Evolutionary conservation across 2,113 vertebrate species (phyloP).

Genomic region (Python bivittatus): DNA sequence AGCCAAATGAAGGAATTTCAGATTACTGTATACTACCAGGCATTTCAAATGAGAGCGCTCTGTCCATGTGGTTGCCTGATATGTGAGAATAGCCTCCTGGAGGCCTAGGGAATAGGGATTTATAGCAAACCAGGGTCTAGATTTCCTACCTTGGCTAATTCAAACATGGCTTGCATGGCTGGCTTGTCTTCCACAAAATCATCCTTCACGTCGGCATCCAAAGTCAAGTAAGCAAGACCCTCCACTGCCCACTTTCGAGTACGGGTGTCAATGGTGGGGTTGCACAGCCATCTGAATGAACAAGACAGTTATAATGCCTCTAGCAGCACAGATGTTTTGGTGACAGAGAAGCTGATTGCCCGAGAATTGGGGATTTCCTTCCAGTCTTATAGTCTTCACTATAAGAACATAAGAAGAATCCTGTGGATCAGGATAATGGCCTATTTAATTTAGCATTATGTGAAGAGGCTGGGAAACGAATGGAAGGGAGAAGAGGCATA

Average conservation of each 20-base stretch:
- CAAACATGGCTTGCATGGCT: constrained; percentile 95
- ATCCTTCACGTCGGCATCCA: constrained; percentile 97
- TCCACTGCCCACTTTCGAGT: constrained; percentile 96
- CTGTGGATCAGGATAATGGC: not conserved
- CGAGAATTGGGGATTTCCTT: not conserved
- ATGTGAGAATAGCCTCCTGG: not conserved
- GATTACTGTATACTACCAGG: not conserved
- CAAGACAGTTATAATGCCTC: not conserved
- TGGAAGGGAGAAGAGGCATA: not conserved
- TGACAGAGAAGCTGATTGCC: not conserved
- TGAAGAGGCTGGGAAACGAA: not conserved
- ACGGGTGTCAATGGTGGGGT: constrained; percentile 83
- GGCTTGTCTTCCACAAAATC: constrained; percentile 94
- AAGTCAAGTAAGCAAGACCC: constrained; percentile 92
- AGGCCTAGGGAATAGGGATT: not conserved
- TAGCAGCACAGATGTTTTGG: not conserved
- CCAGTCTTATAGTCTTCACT: not conserved
- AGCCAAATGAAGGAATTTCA: not conserved
- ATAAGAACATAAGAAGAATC: not conserved
- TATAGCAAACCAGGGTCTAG: not conserved
- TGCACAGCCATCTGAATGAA: constrained; percentile 88
- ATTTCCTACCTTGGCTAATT: constrained; percentile 86
- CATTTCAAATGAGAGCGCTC: not conserved
- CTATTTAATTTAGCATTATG: not conserved
- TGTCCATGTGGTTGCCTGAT: not conserved